Evolutionary conservation across 2,888 invertebrate species (phyloP).

Genomic region (Cordilura impudica): DNA sequence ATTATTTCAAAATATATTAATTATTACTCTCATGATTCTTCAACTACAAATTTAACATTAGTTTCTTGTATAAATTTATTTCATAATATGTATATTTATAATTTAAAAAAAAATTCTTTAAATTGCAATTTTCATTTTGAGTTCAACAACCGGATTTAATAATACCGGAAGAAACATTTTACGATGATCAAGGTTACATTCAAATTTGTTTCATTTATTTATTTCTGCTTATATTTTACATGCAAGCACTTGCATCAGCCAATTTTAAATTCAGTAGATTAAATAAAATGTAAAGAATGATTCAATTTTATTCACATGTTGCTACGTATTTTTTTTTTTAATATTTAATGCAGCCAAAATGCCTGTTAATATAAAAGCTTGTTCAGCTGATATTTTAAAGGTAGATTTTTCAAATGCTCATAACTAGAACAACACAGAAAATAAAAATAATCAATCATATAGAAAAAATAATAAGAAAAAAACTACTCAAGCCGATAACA

Average conservation of each 20-base stretch:
- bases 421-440: neutral
- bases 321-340: constrained; percentile 2
- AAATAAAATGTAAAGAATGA: neutral
- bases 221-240: constrained; percentile 2
- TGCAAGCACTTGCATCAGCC: constrained; percentile 35
- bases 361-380: constrained; percentile 53
- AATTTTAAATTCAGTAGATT: constrained; percentile 8
- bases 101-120: too few relatives aligned
- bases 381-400: constrained; percentile 36
- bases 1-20: too few relatives aligned
- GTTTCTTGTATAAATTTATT: too few relatives aligned
- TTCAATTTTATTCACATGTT: constrained; percentile 46
- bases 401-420: constrained; percentile 27
- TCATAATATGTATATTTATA: too few relatives aligned
- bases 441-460: neutral
- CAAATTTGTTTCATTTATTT: constrained; percentile 43
- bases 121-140: neutral
- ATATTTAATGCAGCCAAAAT: constrained; percentile 20
- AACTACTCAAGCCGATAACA: too few relatives aligned
- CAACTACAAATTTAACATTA: too few relatives aligned
- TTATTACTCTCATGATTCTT: too few relatives aligned
- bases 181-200: constrained; percentile 60
- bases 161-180: constrained; percentile 49
- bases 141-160: constrained; percentile 29
- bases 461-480: too few relatives aligned